phyloP scores from a whole-genome alignment of 2,797 vertebrate species.

The Eidolon dupreanum region DNA sequence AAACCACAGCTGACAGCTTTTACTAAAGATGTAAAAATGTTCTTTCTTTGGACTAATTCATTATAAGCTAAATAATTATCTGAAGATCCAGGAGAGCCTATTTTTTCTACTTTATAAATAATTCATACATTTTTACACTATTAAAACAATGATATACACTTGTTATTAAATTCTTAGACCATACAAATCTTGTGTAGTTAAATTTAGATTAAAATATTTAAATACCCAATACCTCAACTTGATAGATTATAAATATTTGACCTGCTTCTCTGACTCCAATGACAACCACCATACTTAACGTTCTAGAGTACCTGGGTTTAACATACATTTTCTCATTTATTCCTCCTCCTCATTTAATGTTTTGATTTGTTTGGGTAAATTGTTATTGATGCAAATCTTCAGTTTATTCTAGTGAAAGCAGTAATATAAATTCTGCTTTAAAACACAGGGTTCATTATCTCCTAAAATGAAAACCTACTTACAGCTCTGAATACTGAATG shows the following conservation, averaged over 20 bases:
- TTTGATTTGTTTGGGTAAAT: background rate
- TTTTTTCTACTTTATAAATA: slow-evolving; percentile 45
- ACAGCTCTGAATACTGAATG: background rate
- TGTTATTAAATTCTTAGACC: background rate
- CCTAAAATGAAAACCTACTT: slow-evolving; percentile 14
- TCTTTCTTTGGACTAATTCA: slow-evolving; percentile 25
- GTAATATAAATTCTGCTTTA: slow-evolving; percentile 7
- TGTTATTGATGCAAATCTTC: background rate
- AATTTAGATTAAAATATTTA: slow-evolving; percentile 28
- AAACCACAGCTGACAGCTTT: background rate
- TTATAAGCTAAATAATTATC: background rate
- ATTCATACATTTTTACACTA: background rate
- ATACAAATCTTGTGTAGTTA: background rate
- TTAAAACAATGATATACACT: background rate
- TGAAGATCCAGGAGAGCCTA: background rate
- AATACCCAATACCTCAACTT: background rate
- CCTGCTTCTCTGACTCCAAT: background rate
- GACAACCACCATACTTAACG: background rate
- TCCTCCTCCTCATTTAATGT: background rate
- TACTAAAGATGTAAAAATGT: background rate
- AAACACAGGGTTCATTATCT: background rate
- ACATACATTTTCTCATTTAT: background rate
- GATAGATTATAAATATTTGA: background rate
- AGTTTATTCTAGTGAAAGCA: slow-evolving; percentile 5
- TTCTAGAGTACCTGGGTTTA: background rate